Evolutionary conservation across 2,113 vertebrate genomes (phyloP).

Genomic region (Anhinga rufa): DNA sequence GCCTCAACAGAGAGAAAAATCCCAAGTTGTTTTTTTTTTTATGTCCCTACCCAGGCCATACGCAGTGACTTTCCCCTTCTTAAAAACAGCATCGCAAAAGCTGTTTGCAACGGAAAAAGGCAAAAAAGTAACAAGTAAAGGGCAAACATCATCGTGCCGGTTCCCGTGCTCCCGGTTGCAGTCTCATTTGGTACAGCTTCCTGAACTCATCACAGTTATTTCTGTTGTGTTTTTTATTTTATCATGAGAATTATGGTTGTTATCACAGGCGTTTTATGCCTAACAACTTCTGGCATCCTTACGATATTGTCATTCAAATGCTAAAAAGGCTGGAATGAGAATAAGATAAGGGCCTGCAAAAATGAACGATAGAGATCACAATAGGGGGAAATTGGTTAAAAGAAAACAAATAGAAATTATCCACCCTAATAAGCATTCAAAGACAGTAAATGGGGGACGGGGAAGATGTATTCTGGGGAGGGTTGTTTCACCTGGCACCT

Average conservation of each 20-base stretch:
- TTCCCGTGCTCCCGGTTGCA: rapidly evolving
- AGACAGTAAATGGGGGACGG: background rate
- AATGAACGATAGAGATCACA: constrained; percentile 5
- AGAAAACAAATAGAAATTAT: background rate
- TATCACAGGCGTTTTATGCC: background rate
- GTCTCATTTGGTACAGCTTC: background rate
- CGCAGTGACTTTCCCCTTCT: background rate
- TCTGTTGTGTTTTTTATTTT: background rate
- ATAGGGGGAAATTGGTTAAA: background rate
- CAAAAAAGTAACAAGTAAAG: background rate
- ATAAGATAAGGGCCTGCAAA: background rate
- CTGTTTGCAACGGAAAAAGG: background rate
- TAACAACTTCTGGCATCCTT: background rate
- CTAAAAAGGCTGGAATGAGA: constrained; percentile 2
- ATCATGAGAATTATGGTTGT: background rate
- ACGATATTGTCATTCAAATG: background rate
- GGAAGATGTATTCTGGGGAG: background rate
- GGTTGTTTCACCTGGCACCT: background rate
- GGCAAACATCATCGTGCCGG: background rate
- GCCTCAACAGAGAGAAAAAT: background rate
- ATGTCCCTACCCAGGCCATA: too few relatives aligned
- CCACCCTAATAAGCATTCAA: constrained; percentile 12
- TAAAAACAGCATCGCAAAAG: background rate
- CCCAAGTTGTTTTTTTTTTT: background rate
- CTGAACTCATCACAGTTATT: background rate